Percentiles rank a stretch among this genome's conserved stretches.
phyloP scores from a whole-genome alignment of 2,888 invertebrate species.

The Carpatolechia fugitivella region DNA sequence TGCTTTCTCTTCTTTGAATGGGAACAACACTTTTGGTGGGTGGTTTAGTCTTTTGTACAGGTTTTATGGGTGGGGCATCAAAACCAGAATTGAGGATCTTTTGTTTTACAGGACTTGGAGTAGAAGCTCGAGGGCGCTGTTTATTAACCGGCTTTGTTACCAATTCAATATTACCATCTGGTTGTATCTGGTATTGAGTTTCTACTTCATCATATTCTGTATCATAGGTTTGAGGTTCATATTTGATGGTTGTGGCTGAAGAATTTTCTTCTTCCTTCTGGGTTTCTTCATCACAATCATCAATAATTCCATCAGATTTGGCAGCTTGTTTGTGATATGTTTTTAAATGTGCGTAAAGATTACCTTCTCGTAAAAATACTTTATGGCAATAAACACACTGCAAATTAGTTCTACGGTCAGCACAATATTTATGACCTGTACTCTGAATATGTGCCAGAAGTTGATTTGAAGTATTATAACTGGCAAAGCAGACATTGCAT shows the following conservation, averaged over 20 bases:
- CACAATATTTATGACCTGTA: slow-evolving; percentile 74
- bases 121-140: slow-evolving; percentile 10
- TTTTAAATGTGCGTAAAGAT: slow-evolving; percentile 86
- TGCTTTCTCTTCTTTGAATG: slow-evolving; percentile 20
- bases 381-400: slow-evolving; percentile 88
- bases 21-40: slow-evolving; percentile 26
- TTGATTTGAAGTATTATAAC: slow-evolving; percentile 62
- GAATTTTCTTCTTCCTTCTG: slow-evolving; percentile 20
- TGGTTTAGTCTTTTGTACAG: slow-evolving; percentile 34
- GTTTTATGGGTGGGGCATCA: slow-evolving; percentile 31
- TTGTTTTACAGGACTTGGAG: slow-evolving; percentile 44
- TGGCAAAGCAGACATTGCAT: slow-evolving; percentile 78
- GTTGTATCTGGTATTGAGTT: slow-evolving; percentile 53
- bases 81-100: slow-evolving; percentile 65
- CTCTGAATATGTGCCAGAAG: slow-evolving; percentile 76
- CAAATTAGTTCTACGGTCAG: slow-evolving; percentile 65
- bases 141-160: slow-evolving; percentile 45
- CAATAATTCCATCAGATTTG: slow-evolving; percentile 82
- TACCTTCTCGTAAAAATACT: slow-evolving; percentile 83
- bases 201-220: slow-evolving; percentile 52
- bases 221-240: slow-evolving; percentile 52
- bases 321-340: slow-evolving; percentile 82
- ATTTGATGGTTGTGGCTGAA: slow-evolving; percentile 35
- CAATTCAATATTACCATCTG: slow-evolving; percentile 73
- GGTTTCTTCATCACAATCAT: slow-evolving; percentile 74